Evolutionary conservation across 2,888 invertebrate genomes (phyloP).

Genomic region (Amphipyra berbera): DNA sequence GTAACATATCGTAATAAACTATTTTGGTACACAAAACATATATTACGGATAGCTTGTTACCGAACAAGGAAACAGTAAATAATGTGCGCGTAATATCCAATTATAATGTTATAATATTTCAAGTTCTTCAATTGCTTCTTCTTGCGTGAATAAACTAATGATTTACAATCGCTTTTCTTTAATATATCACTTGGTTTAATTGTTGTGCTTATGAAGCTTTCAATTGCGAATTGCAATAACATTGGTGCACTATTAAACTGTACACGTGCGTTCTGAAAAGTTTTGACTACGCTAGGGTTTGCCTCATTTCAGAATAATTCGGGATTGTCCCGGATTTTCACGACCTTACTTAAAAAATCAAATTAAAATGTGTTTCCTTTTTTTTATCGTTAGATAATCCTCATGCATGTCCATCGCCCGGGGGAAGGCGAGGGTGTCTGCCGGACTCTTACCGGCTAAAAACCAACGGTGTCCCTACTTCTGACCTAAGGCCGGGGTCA

Average conservation of each 20-base stretch:
- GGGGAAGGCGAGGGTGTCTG: too few species aligned
- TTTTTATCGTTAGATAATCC: too few species aligned
- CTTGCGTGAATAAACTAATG: neutral
- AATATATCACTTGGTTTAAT: too few species aligned
- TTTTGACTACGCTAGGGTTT: neutral
- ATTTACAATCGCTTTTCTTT: neutral
- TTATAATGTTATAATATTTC: slow-evolving; percentile 27
- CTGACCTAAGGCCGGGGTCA: too few species aligned
- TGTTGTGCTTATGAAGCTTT: too few species aligned
- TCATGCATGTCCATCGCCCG: too few species aligned
- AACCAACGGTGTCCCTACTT: too few species aligned
- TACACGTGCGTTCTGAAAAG: too few species aligned
- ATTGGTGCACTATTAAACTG: too few species aligned
- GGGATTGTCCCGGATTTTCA: neutral
- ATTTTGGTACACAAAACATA: slow-evolving; percentile 31
- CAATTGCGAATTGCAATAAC: too few species aligned
- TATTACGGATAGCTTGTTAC: slow-evolving; percentile 23
- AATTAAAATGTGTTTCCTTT: too few species aligned
- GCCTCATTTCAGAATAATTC: neutral
- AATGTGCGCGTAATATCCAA: slow-evolving; percentile 32
- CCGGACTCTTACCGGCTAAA: too few species aligned
- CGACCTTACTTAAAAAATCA: neutral
- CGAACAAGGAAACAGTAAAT: slow-evolving; percentile 22
- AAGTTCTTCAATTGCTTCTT: neutral
- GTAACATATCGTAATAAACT: slow-evolving; percentile 9